Conservation (phyloP, 2,797 vertebrate species). For the Nasua narica region DNA sequence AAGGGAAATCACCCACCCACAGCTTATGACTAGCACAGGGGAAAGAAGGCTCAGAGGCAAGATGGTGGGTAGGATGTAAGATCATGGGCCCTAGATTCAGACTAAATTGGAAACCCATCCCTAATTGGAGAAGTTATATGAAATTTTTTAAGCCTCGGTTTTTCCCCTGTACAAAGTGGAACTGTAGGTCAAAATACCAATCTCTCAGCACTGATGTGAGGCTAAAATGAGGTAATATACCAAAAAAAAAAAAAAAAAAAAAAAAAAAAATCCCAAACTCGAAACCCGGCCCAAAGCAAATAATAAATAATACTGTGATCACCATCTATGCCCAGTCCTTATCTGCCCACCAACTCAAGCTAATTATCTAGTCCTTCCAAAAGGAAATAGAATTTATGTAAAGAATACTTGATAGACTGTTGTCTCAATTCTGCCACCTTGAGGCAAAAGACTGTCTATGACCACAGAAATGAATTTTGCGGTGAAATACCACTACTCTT, state of each 20-base stretch:
- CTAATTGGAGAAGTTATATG: background rate
- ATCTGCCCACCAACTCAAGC: background rate
- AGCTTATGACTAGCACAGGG: background rate
- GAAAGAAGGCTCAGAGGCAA: background rate
- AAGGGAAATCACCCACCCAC: background rate
- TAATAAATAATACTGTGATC: background rate
- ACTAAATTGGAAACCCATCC: background rate
- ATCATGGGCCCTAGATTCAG: background rate
- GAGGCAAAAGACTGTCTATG: conserved; percentile 37
- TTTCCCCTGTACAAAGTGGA: background rate
- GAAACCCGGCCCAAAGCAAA: conserved; percentile 10
- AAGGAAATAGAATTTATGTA: conserved; percentile 40
- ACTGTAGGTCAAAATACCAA: background rate
- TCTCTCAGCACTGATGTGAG: background rate
- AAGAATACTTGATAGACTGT: background rate
- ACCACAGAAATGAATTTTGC: background rate
- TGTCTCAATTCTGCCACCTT: conserved; percentile 65
- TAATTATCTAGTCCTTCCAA: background rate
- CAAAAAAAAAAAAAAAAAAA: conserved; percentile 20
- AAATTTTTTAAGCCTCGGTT: background rate
- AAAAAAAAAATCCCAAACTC: conserved; percentile 28
- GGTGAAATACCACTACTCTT: too few species aligned
- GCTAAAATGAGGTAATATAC: conserved; percentile 16
- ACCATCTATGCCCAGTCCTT: background rate
- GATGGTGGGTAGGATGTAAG: background rate